Percentiles rank a stretch among this genome's conserved stretches.
phyloP scores from a whole-genome alignment of 2,797 vertebrate genomes.

The Telmatherina bonti region DNA sequence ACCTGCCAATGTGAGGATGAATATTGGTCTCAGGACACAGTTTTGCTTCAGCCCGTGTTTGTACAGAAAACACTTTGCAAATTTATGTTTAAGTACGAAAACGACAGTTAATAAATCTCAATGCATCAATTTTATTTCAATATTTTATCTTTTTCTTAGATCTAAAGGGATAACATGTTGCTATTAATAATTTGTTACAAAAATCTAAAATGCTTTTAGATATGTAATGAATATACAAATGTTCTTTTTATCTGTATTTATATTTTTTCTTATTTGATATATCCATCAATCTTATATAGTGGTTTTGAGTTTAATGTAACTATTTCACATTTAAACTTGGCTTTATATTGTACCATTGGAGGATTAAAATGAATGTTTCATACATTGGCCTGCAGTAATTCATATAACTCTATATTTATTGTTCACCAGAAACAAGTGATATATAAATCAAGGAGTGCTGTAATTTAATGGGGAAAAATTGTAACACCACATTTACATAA shows the following conservation, averaged over 20 bases:
- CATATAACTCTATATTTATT: neutral
- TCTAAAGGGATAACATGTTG: neutral
- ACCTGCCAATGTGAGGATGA: constrained; percentile 48
- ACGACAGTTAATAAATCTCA: neutral
- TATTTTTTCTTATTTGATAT: too few relatives aligned
- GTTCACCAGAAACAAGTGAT: neutral
- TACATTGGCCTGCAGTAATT: neutral
- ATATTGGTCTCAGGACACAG: constrained; percentile 10
- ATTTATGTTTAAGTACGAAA: constrained; percentile 21
- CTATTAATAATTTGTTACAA: neutral
- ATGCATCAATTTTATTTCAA: neutral
- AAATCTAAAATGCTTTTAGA: neutral
- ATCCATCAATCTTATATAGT: too few relatives aligned
- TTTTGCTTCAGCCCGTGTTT: constrained; percentile 45
- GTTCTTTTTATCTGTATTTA: too few relatives aligned
- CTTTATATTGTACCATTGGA: neutral
- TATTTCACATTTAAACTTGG: neutral
- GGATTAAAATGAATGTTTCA: neutral
- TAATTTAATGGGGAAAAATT: neutral
- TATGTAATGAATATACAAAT: neutral
- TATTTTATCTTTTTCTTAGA: constrained; percentile 7
- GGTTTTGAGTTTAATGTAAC: too few relatives aligned
- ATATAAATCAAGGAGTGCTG: neutral
- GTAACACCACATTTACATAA: neutral
- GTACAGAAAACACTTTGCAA: constrained; percentile 42